phyloP scores from a whole-genome alignment of 2,113 vertebrate genomes.

The Planiliza haematocheilus region DNA sequence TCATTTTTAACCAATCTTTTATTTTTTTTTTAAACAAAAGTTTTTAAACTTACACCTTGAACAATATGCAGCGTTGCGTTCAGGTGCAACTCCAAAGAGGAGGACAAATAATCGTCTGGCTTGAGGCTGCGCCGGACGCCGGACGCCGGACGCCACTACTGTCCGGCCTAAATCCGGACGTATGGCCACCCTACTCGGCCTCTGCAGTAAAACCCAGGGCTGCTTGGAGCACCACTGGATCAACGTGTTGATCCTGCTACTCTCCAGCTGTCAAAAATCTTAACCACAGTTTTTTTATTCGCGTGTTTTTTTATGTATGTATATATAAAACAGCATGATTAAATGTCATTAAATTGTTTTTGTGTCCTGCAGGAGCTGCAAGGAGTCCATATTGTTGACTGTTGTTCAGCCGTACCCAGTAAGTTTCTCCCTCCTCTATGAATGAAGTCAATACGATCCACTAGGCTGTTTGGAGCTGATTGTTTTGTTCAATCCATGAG shows the following conservation, averaged over 20 bases:
- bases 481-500: conserved; percentile 53
- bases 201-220: neutral
- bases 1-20: too few species aligned
- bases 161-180: too few species aligned
- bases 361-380: conserved; percentile 91
- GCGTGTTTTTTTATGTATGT: neutral
- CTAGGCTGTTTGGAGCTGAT: conserved; percentile 37
- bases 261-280: neutral
- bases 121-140: too few species aligned
- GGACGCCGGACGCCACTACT: too few species aligned
- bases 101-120: too few species aligned
- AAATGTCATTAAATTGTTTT: conserved; percentile 4
- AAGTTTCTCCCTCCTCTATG: conserved; percentile 76
- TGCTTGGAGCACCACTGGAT: conserved; percentile 17
- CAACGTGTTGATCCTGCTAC: conserved; percentile 14
- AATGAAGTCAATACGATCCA: conserved; percentile 20
- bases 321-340: neutral
- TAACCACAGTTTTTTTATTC: neutral
- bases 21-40: too few species aligned
- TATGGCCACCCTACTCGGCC: too few species aligned
- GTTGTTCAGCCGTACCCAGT: conserved; percentile 98
- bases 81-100: too few species aligned
- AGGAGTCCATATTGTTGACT: conserved; percentile 97
- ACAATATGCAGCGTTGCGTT: too few species aligned
- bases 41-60: too few species aligned